Evolutionary conservation across 2,113 vertebrate species (phyloP), one percentile per base, ranked within the genome.

Genomic region (Ictalurus furcatus): DNA sequence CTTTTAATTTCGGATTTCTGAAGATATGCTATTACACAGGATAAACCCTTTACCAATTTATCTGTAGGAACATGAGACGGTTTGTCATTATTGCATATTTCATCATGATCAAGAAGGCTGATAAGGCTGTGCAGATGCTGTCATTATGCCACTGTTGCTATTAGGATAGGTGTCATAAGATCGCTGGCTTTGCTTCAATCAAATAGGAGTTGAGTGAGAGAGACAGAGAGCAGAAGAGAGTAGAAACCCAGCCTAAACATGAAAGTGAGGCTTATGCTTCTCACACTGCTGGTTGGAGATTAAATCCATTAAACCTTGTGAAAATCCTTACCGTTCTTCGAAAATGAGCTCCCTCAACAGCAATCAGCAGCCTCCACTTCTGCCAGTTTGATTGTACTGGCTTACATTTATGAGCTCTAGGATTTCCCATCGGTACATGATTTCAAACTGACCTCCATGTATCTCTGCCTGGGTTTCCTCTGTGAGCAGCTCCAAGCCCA

Each of bases 261-360:
- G 37, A 87, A 79, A 67, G 86, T 79, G 28, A 67, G 59, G 40
- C 44, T n/a, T 54, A 9, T 87, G 58, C 59, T 87, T 48, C 58
- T 63, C 3, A 1, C 58, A 52, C 73, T 54, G n/a, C 28, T 28
- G 86, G 76, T 61, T 80, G 44, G 19, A 67, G 59, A 59, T 80
- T 63, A 67, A 87, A 87, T 81, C 44, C 44, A 67, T 67, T 87
- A 87, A 65, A 81, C 28, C 59, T 63, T 65, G 30, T 80, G 59
- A n/a, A 71, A 40, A 82, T 87, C 63, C 5, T 56, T 82, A n/a
- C 63, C n/a, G 61, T 52, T 65, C n/a, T 54, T 87, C 40, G 30
- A 37, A 23, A 56, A 82, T 40, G 59, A 69, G 30, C 52, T 67
- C 40, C 76, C 73, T 67, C 48, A 16, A 56, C 17, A 58, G 78